phyloP scores from a whole-genome alignment of 1,140 invertebrate species.

The Liolophura sinensis region DNA sequence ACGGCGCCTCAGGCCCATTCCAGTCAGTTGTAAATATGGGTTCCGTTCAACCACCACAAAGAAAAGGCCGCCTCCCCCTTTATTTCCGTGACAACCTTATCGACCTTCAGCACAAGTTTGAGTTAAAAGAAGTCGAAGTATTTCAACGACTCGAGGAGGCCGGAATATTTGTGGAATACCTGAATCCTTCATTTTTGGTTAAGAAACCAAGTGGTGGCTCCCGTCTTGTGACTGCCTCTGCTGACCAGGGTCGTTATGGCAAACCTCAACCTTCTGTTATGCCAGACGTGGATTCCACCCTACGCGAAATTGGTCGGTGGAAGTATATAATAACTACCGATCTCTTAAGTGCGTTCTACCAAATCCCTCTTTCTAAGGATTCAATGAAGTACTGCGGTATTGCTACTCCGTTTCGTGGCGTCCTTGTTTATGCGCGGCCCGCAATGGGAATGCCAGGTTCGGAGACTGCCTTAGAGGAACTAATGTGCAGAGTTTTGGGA shows the following conservation, averaged over 20 bases:
- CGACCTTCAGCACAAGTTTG: slow-evolving; percentile 26
- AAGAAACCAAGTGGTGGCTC: slow-evolving; percentile 22
- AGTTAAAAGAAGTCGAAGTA: slow-evolving; percentile 19
- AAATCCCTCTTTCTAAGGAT: no score
- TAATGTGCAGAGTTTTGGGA: no score
- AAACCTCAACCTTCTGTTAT: slow-evolving; percentile 12
- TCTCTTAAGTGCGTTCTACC: no score
- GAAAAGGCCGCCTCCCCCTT: slow-evolving; percentile 26
- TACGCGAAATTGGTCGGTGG: no score
- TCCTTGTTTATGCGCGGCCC: no score
- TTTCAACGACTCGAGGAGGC: slow-evolving; percentile 15
- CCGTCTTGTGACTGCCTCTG: slow-evolving; percentile 26
- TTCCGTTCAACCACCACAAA: slow-evolving; percentile 28
- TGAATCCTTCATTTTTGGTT: slow-evolving; percentile 22
- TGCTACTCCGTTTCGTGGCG: no score
- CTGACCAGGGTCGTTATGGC: slow-evolving; percentile 16
- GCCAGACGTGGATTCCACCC: slow-evolving; percentile 13
- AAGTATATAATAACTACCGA: no score
- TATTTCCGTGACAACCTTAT: slow-evolving; percentile 16
- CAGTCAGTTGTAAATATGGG: slow-evolving; percentile 30
- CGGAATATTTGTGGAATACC: slow-evolving; percentile 4
- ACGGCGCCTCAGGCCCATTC: no score
- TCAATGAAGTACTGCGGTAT: no score
- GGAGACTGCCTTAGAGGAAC: no score
- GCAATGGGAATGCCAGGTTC: no score